A percentile compares a stretch with the other conserved stretches of the same genome.
These are phyloP conservation scores for Turnix velox DNA, from an alignment of 2,113 vertebrate genomes.

Conservation along the genomic window DNA sequence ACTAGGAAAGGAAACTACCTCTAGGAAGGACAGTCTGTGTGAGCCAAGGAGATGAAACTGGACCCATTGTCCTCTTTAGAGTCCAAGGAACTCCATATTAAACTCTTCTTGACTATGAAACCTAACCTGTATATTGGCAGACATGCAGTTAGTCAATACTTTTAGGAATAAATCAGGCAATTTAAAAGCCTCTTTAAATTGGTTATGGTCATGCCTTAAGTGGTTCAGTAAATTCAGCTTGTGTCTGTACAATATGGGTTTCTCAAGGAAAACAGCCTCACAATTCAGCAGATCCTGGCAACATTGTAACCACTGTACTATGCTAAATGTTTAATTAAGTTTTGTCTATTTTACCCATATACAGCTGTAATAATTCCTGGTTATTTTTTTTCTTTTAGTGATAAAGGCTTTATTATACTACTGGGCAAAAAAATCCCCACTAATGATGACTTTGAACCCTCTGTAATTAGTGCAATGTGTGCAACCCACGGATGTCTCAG, in stretches of 20 bases:
- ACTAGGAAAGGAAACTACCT: not conserved
- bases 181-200: not conserved
- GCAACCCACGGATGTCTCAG: not conserved
- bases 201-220: not conserved
- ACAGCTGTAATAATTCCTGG: not conserved
- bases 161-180: not conserved
- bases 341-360: conserved; percentile 17
- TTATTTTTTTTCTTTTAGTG: not conserved
- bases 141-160: not conserved
- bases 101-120: not conserved
- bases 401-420: not conserved
- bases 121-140: not conserved
- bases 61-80: not conserved
- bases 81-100: not conserved
- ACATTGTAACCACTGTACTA: not conserved
- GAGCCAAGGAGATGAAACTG: not conserved
- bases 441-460: not conserved
- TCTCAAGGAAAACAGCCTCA: conserved; percentile 11
- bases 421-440: not conserved
- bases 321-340: conserved; percentile 22
- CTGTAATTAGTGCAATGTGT: conserved; percentile 5
- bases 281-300: not conserved
- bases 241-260: not conserved
- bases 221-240: not conserved
- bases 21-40: not conserved